Evolutionary conservation across 2,797 vertebrate genomes (phyloP), one percentile per base, ranked within the genome.

Genomic region (Coreius guichenoti): DNA sequence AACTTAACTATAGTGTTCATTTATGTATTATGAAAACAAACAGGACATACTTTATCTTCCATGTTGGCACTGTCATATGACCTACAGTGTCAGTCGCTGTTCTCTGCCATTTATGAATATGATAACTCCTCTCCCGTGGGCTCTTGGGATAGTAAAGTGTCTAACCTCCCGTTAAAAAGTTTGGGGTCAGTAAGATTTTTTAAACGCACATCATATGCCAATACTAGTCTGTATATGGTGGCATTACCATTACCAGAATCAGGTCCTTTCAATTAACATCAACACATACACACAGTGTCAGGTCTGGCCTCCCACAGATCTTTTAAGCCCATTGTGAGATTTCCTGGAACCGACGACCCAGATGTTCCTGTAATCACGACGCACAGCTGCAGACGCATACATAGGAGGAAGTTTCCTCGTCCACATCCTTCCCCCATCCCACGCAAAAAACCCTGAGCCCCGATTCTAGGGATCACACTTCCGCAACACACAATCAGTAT

Each of bases 361-460:
- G 94, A 96, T 95, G 94, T 94, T 94, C 87, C 89, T 79, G 90
- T 92, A 93, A 95, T 93, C 93, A 92, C 89, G 89, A 87, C 88
- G 84, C 92, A 92, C 93, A 95, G 93, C 94, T 94, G 93, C 91
- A 91, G 78, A 47, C 36, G 56, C 80, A 74, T 54, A 81, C 61
- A 79, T 51, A 77, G 31, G 33, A 85, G 86, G 78, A 87, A 86
- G 87, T 69, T 86, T 89, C 87, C 82, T 85, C 73, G 29, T 84
- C 86, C 86, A 90, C 85, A 88, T 87, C 89, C 88, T 90, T 83
- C 80, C 86, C 84, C 12, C 61, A 45, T 76, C 80, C 83, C 81
- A 89, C 70, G 31, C 68, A 78, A 86, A 63, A 49, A 81, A 69
- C 47, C 82, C 63, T 49, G 43, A 43, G 79, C 83, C 54, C 91